phyloP scores from a whole-genome alignment of 1,140 invertebrate genomes.

The Lepidurus couesii region DNA sequence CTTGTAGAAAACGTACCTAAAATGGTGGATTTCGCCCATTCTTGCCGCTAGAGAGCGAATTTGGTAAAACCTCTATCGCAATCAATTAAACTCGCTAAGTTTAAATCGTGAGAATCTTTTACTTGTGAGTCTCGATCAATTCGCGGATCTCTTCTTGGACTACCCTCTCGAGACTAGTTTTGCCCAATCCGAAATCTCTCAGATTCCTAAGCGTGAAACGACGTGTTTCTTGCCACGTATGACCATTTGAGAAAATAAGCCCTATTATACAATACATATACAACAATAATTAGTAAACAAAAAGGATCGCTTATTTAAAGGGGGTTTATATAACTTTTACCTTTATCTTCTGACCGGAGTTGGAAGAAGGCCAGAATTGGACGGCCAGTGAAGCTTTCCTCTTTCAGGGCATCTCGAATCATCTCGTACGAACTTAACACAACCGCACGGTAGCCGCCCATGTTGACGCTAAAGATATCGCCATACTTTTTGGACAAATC shows the following conservation, averaged over 20 bases:
- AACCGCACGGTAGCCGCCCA: constrained; percentile 32
- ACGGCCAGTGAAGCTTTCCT: constrained; percentile 33
- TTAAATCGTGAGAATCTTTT: not conserved
- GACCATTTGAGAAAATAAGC: constrained; percentile 58
- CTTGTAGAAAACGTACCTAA: too few species aligned
- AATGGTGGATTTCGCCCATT: too few species aligned
- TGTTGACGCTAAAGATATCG: constrained; percentile 31
- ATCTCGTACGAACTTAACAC: constrained; percentile 29
- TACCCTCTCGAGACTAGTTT: constrained; percentile 52
- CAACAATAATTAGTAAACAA: not conserved
- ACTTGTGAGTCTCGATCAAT: constrained; percentile 43
- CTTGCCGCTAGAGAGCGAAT: too few species aligned
- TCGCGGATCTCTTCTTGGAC: constrained; percentile 54
- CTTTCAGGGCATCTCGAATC: constrained; percentile 34
- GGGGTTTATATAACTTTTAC: not conserved
- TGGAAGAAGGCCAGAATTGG: constrained; percentile 13
- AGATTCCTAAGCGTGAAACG: constrained; percentile 55
- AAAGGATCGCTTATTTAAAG: not conserved
- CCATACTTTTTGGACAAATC: constrained; percentile 36
- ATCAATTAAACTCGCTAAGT: not conserved
- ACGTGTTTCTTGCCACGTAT: constrained; percentile 54
- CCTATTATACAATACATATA: constrained; percentile 46
- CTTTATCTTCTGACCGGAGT: constrained; percentile 19
- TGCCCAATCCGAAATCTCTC: constrained; percentile 56
- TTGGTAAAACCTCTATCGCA: too few species aligned